phyloP scores from a whole-genome alignment of 2,797 vertebrate genomes.

The Tapirus indicus region DNA sequence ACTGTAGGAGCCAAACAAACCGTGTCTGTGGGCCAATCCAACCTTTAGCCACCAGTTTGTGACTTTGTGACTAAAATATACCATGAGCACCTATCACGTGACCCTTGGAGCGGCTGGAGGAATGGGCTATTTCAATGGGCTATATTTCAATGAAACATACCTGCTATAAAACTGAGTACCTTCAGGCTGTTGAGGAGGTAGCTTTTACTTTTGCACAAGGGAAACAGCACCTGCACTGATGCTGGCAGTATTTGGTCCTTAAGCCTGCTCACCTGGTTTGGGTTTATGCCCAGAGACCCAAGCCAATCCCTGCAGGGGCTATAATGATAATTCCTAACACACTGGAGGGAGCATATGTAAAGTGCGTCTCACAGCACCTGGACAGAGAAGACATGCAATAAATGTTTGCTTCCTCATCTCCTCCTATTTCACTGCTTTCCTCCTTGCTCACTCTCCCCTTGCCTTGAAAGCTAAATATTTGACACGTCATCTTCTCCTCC shows the following conservation, averaged over 20 bases:
- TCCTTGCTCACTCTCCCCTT: too few species aligned
- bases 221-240: not conserved
- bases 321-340: slow-evolving; percentile 36
- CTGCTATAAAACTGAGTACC: not conserved
- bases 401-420: not conserved
- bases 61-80: not conserved
- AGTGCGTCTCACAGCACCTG: not conserved
- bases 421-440: not conserved
- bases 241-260: slow-evolving; percentile 32
- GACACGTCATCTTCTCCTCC: not conserved
- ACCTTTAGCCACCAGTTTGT: not conserved
- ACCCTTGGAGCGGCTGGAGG: not conserved
- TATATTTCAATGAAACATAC: not conserved
- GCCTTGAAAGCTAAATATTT: not conserved
- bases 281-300: slow-evolving; percentile 36
- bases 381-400: not conserved
- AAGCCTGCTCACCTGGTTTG: slow-evolving; percentile 58
- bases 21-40: not conserved
- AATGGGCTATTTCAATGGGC: not conserved
- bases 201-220: not conserved
- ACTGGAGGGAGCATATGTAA: slow-evolving; percentile 50
- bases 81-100: not conserved
- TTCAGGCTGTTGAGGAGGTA: not conserved
- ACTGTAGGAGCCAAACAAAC: not conserved
- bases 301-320: slow-evolving; percentile 50